phyloP scores from a whole-genome alignment of 2,888 invertebrate species.

The Psococerastis gibbosa region DNA sequence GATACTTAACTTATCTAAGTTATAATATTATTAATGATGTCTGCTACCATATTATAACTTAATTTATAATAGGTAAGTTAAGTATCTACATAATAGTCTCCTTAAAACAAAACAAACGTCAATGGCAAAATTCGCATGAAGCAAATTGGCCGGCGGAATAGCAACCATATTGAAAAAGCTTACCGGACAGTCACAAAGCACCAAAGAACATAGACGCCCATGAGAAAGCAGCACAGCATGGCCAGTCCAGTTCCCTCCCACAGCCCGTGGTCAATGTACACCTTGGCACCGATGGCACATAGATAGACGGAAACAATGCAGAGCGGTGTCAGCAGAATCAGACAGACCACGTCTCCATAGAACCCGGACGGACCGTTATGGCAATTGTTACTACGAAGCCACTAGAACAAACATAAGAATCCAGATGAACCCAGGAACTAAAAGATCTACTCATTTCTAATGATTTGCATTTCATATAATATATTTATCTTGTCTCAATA shows the following conservation, averaged over 20 bases:
- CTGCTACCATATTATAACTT: no score
- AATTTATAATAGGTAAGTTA: no score
- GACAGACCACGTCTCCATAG: slow-evolving; percentile 28
- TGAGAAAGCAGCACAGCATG: slow-evolving; percentile 22
- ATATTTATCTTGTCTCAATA: no score
- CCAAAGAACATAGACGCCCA: slow-evolving; percentile 24
- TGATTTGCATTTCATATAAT: neutral
- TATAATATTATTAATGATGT: no score
- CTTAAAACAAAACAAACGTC: no score
- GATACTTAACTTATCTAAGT: no score
- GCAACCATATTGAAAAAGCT: no score
- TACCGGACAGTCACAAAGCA: slow-evolving; percentile 24
- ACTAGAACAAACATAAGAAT: slow-evolving; percentile 23
- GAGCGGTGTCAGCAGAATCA: slow-evolving; percentile 29
- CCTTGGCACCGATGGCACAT: slow-evolving; percentile 27
- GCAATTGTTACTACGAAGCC: slow-evolving; percentile 25
- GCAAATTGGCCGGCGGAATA: no score
- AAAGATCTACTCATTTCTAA: neutral
- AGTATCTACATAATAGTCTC: no score
- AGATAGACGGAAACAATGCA: slow-evolving; percentile 29
- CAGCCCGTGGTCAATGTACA: slow-evolving; percentile 23
- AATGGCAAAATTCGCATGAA: no score
- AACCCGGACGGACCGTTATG: slow-evolving; percentile 27
- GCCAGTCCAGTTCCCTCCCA: slow-evolving; percentile 25
- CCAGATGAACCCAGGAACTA: neutral